These are phyloP conservation scores for Mobula birostris DNA, from an alignment of 2,113 vertebrate species.

Conservation along the genomic window DNA sequence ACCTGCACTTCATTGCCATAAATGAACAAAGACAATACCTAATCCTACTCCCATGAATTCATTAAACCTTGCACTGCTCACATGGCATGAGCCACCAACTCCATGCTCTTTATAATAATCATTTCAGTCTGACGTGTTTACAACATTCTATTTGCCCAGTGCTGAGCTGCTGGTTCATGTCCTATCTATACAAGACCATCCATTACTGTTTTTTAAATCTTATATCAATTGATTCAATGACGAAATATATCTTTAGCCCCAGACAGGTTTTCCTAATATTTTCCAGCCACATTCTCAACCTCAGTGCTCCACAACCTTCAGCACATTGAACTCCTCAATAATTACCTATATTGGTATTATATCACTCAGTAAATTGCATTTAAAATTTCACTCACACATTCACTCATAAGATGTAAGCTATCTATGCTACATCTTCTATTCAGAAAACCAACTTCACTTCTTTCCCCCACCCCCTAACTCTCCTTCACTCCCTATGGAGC, in stretches of 20 bases:
- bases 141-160: neutral
- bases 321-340: neutral
- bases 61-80: neutral
- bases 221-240: neutral
- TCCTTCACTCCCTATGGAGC: neutral
- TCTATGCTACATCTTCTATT: neutral
- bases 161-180: neutral
- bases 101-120: neutral
- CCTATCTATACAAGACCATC: neutral
- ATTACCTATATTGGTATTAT: neutral
- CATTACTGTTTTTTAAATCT: neutral
- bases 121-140: neutral
- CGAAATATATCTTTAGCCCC: neutral
- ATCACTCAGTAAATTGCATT: neutral
- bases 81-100: neutral
- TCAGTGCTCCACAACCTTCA: neutral
- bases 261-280: neutral
- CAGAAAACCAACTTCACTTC: neutral
- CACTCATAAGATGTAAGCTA: too few relatives aligned
- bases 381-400: neutral
- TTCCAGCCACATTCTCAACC: neutral
- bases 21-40: neutral
- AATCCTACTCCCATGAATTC: neutral
- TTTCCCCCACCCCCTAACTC: neutral
- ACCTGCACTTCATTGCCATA: too few relatives aligned